These are phyloP conservation scores for Drosophila punjabiensis DNA, from an alignment of 1,140 invertebrate species.

Conservation along the genomic window DNA sequence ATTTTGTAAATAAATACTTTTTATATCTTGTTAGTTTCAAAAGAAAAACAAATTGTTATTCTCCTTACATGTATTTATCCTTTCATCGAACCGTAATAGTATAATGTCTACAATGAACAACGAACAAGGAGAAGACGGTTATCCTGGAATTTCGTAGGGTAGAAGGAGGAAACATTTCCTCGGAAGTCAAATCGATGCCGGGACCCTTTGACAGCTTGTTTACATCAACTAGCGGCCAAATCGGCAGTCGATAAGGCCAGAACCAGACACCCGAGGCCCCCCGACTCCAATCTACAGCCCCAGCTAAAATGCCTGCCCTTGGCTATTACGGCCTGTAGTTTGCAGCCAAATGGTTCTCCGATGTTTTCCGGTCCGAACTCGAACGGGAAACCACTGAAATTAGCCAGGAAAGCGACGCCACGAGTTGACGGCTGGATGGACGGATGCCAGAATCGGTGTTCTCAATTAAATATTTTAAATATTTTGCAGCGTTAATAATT, in stretches of 20 bases:
- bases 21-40: not conserved
- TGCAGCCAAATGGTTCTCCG: slow-evolving; percentile 58
- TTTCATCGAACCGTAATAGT: not conserved
- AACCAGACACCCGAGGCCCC: slow-evolving; percentile 16
- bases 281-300: not conserved
- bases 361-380: slow-evolving; percentile 36
- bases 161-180: slow-evolving; percentile 35
- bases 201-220: slow-evolving; percentile 74
- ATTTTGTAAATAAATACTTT: not conserved
- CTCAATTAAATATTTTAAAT: slow-evolving; percentile 73
- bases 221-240: slow-evolving; percentile 54
- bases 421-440: not conserved
- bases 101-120: too few relatives aligned
- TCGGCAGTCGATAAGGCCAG: slow-evolving; percentile 34
- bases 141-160: not conserved
- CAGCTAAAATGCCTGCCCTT: slow-evolving; percentile 6
- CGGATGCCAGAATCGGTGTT: slow-evolving; percentile 32
- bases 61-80: not conserved
- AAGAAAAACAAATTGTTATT: not conserved
- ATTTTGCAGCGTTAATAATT: slow-evolving; percentile 65
- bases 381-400: slow-evolving; percentile 52
- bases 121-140: not conserved
- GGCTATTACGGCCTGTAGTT: slow-evolving; percentile 51
- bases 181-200: slow-evolving; percentile 67
- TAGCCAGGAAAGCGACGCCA: slow-evolving; percentile 30